Base-by-base conservation (phyloP, 2,888 invertebrate species). In the Zaprionus bogoriensis region DNA sequence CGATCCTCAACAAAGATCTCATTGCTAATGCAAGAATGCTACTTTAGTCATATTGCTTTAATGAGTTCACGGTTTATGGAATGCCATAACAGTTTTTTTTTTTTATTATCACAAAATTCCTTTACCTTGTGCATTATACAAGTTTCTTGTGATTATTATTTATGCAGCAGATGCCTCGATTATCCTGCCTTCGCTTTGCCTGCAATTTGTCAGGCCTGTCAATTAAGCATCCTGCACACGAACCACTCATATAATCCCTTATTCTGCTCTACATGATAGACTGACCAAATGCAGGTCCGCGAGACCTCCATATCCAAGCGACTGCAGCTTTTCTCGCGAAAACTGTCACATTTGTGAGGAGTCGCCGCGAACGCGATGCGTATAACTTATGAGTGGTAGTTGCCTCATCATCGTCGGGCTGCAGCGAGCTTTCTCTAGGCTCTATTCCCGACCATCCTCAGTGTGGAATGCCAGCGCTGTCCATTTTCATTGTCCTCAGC, bases 401-500 rank as follows among this genome's bases (percentile, higher is more conserved):
- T 60, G 74, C 14, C 68, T 38, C 57, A 50, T 70, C 54, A 69
- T 45, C 27, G 20, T 27, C 9, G 10, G 9, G 27, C 27, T 23
- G 23, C 23, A 23, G 3, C 23, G 23, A 23, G 23, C 6, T 4
- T 3, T 3, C 2, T 12, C 27, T 19, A 47, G 59, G 46, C 46
- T n/a, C 39, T 32, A 19, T 30, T 10, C 27, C 27, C 6, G 23
- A 28, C 19, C 39, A 46, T 63, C 32, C 27, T 38, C 19, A 6
- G 9, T 9, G 27, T 22, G 78, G 79, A 71, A 74, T 74, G 79
- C 57, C 61, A 60, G 39, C 61, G 45, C 57, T 41, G 75, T 50
- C 77, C 77, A 77, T 78, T 77, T 80, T 77, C 71, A 77, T 71
- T 77, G 77, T 68, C 41, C 72, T 67, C 61, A 32, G 68, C 65